phyloP scores from a whole-genome alignment of 2,797 vertebrate species.

The Ibycter americanus region DNA sequence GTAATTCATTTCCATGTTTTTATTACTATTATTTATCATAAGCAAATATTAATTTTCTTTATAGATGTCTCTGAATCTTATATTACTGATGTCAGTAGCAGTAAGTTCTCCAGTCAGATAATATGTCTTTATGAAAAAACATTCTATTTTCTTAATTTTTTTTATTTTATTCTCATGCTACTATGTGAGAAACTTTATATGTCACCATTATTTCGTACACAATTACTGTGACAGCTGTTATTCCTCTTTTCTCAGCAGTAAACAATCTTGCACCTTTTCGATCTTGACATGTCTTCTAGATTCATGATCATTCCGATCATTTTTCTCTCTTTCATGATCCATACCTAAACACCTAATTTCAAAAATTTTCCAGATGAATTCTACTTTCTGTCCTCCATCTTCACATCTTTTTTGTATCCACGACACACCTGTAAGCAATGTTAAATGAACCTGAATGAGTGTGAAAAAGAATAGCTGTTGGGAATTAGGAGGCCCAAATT shows the following conservation, averaged over 20 bases:
- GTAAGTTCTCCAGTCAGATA: background rate
- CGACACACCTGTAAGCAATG: background rate
- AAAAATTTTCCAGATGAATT: background rate
- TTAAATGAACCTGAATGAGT: background rate
- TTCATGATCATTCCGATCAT: background rate
- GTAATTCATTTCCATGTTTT: background rate
- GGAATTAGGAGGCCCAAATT: background rate
- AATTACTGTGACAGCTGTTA: background rate
- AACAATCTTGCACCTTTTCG: conserved; percentile 18
- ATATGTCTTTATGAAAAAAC: background rate
- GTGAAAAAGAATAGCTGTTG: background rate
- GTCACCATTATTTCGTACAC: background rate
- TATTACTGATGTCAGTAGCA: background rate
- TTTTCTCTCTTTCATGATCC: background rate
- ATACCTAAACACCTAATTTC: background rate
- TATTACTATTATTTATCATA: conserved; percentile 24
- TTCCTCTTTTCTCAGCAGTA: conserved; percentile 3
- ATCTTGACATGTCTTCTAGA: background rate
- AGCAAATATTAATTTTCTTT: background rate
- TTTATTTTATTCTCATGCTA: background rate
- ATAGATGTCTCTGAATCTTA: background rate
- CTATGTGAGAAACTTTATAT: background rate
- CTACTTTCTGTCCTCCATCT: background rate
- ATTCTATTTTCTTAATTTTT: background rate
- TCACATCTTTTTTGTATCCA: background rate